Percentiles rank a stretch among this genome's conserved stretches.
These are phyloP conservation scores for Drosophila leonis DNA, from an alignment of 2,888 invertebrate species.

Conservation along the genomic window DNA sequence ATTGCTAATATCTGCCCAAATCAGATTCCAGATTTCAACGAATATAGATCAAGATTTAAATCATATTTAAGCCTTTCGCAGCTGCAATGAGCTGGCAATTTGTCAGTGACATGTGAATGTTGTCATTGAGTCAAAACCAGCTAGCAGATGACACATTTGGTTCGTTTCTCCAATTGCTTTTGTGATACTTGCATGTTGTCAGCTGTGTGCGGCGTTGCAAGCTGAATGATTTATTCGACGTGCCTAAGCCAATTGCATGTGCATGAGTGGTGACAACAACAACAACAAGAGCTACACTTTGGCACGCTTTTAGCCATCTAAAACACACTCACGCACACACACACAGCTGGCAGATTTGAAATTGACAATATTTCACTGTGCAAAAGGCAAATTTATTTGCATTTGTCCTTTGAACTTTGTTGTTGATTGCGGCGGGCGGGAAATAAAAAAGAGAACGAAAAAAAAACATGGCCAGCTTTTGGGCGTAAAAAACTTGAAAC, in stretches of 20 bases:
- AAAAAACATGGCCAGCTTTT: conserved; percentile 35
- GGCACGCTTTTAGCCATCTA: conserved; percentile 1
- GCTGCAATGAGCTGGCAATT: conserved; percentile 16
- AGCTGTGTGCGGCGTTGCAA: conserved; percentile 41
- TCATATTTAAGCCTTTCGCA: not conserved
- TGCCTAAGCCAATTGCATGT: conserved; percentile 51
- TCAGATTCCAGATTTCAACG: not conserved
- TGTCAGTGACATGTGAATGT: conserved; percentile 22
- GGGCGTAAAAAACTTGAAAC: conserved; percentile 34
- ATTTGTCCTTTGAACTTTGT: conserved; percentile 76
- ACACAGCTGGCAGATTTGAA: conserved; percentile 53
- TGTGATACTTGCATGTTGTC: conserved; percentile 39
- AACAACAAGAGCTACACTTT: conserved; percentile 42
- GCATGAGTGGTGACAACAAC: conserved; percentile 33
- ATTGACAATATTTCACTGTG: conserved; percentile 75
- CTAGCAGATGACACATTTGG: conserved; percentile 22
- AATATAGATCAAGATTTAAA: not conserved
- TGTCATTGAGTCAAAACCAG: conserved; percentile 10
- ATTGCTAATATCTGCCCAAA: not conserved
- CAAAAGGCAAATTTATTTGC: conserved; percentile 77
- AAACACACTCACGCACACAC: conserved; percentile 14
- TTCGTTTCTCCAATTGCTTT: conserved; percentile 28
- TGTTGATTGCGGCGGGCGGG: conserved; percentile 67
- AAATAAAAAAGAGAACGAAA: conserved; percentile 22
- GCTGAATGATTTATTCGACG: conserved; percentile 57